Percentiles rank a stretch among this genome's conserved stretches.
Conservation (phyloP, 1,140 invertebrate species). For the Drosophila simulans region DNA sequence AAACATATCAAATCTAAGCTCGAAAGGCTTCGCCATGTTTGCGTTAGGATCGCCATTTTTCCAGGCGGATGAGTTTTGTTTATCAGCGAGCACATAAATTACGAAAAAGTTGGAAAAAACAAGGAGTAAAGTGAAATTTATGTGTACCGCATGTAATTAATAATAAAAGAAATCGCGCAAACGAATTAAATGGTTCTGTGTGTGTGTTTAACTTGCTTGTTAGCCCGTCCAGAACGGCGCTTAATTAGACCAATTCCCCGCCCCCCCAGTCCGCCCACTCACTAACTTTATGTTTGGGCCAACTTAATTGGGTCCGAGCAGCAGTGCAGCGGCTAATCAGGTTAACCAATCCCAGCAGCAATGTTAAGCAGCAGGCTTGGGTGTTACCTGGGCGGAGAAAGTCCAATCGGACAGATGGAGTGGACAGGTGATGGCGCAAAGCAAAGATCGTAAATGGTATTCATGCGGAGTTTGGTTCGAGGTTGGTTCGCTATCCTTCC, state of each 20-base stretch:
- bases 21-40: constrained; percentile 23
- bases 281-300: constrained; percentile 39
- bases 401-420: not conserved
- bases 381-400: constrained; percentile 24
- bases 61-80: constrained; percentile 17
- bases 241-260: constrained; percentile 55
- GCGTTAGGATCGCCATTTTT: constrained; percentile 34
- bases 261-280: not conserved
- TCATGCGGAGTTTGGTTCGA: not conserved
- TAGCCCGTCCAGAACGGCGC: constrained; percentile 40
- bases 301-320: constrained; percentile 40
- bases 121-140: constrained; percentile 45
- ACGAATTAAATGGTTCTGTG: constrained; percentile 57
- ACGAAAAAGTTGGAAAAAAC: constrained; percentile 39
- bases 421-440: constrained; percentile 20
- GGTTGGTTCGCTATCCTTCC: not conserved
- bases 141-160: constrained; percentile 61
- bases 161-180: constrained; percentile 61
- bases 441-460: constrained; percentile 43
- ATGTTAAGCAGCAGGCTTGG: constrained; percentile 50
- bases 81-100: constrained; percentile 47
- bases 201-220: constrained; percentile 48
- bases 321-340: constrained; percentile 33
- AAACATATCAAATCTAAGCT: constrained; percentile 17
- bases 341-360: constrained; percentile 52